Conservation (phyloP, 2,888 invertebrate species). For the Geotrupes spiniger region DNA sequence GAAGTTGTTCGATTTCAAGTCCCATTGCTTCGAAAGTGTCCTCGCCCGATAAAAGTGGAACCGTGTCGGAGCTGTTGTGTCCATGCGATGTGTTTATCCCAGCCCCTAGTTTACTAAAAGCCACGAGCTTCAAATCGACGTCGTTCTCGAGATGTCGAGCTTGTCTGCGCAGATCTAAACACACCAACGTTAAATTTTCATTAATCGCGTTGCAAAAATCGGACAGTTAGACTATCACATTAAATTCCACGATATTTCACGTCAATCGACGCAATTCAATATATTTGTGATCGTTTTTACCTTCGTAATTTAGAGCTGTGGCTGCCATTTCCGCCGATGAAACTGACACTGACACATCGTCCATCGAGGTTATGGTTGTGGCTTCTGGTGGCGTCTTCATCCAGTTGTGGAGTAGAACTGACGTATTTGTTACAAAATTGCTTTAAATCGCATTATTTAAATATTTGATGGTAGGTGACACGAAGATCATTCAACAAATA, state of each 20-base stretch:
- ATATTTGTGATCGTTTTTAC: conserved; percentile 26
- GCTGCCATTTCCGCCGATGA: conserved; percentile 29
- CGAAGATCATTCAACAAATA: too few species aligned
- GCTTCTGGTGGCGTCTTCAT: neutral
- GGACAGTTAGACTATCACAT: neutral
- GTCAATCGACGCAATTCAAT: conserved; percentile 8
- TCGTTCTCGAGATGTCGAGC: conserved; percentile 94
- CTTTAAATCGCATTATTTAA: neutral
- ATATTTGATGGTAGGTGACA: neutral
- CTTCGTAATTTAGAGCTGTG: conserved; percentile 42
- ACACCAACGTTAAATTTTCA: conserved; percentile 33
- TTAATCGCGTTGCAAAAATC: neutral
- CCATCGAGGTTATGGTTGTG: neutral
- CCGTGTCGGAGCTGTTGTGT: conserved; percentile 59
- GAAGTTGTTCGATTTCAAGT: conserved; percentile 84
- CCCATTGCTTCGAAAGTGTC: conserved; percentile 92
- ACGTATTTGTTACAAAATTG: too few species aligned
- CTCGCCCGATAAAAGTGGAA: conserved; percentile 72
- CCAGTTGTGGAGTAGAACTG: neutral
- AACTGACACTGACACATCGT: neutral
- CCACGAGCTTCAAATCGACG: conserved; percentile 92
- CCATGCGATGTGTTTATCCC: conserved; percentile 60
- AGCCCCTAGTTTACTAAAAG: conserved; percentile 91
- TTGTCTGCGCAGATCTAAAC: conserved; percentile 90
- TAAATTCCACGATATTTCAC: neutral